Evolutionary conservation across 2,888 invertebrate species (phyloP), one percentile per base, ranked within the genome.

Genomic region (Xylocampa areola): DNA sequence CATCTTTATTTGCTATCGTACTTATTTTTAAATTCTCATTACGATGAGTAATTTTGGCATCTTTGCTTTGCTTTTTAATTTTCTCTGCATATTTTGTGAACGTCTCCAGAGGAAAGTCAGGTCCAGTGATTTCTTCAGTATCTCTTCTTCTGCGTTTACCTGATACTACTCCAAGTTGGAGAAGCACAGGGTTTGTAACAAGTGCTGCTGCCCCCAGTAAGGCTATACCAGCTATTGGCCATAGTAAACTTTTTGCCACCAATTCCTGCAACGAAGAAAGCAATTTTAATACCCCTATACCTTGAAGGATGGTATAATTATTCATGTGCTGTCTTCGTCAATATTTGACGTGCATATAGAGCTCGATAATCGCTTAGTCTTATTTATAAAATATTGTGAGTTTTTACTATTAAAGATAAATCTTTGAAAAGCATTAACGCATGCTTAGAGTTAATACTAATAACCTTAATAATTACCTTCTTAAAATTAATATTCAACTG

Each of bases 191-290:
- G 88, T 97, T 97, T 70, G 95, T 95, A 48, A 97, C 96, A 54
- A 97, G 90, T 11, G 97, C 96, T 16, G 97, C 97, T 23, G 97
- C 97, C 29, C 97, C 97, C 40, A 97, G 88, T n/a, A 97, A 93
- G 0, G 97, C 97, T 36, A 97, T 95, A 16, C 97, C 97, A 30
- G 97, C 97, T 66, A 97, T 86, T 0, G 97, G 97, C 82, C 96
- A 95, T 41, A 96, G 86, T 30, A 96, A 86, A 35, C 95, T 94
- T 87, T 96, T 96, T 23, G 96, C 86, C 27, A 95, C 95, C 37
- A 96, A 84, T 8, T 94, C 94, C 96, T 96, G 85, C 17, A 88
- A 64, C 7, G 16, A 8, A 4, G 8, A 17, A 43, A n/a, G 0
- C 17, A 0, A 5, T 2, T 11, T 32, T 6, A 13, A 11, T 25